These are phyloP conservation scores for Chymomyza costata DNA, from an alignment of 1,140 invertebrate species.

Conservation along the genomic window DNA sequence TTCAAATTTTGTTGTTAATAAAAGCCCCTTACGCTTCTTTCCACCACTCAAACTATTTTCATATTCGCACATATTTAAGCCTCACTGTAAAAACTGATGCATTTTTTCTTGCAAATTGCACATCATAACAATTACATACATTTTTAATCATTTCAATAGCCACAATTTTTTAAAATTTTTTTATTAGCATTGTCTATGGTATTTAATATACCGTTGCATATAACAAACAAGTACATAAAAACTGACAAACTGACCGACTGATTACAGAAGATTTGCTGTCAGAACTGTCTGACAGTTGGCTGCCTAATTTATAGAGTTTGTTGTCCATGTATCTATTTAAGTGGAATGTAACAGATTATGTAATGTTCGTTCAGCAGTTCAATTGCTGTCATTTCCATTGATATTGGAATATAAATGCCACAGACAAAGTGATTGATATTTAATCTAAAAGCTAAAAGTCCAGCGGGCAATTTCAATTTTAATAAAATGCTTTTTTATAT, in stretches of 20 bases:
- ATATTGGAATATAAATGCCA: conserved; percentile 24
- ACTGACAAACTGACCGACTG: not conserved
- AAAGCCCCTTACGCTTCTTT: too few species aligned
- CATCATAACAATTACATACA: too few species aligned
- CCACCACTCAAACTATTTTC: too few species aligned
- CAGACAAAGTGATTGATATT: conserved; percentile 54
- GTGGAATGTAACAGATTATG: conserved; percentile 3
- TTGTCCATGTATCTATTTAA: conserved; percentile 15
- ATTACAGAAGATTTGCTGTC: too few species aligned
- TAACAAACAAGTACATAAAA: conserved; percentile 9
- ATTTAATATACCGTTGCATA: conserved; percentile 51
- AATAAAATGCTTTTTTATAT: conserved; percentile 48
- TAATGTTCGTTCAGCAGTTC: too few species aligned
- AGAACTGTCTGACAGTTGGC: conserved; percentile 31
- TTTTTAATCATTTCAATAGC: conserved; percentile 67
- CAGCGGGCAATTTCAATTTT: conserved; percentile 50
- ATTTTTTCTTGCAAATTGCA: too few species aligned
- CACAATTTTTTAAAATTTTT: conserved; percentile 32
- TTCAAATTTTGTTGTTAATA: too few species aligned
- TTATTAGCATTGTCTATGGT: too few species aligned
- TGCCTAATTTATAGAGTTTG: conserved; percentile 46
- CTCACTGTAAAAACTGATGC: too few species aligned
- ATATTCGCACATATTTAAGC: too few species aligned
- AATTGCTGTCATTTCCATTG: not conserved
- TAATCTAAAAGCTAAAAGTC: conserved; percentile 49